Evolutionary conservation across 2,113 vertebrate species (phyloP).

Genomic region (Rafetus swinhoei): DNA sequence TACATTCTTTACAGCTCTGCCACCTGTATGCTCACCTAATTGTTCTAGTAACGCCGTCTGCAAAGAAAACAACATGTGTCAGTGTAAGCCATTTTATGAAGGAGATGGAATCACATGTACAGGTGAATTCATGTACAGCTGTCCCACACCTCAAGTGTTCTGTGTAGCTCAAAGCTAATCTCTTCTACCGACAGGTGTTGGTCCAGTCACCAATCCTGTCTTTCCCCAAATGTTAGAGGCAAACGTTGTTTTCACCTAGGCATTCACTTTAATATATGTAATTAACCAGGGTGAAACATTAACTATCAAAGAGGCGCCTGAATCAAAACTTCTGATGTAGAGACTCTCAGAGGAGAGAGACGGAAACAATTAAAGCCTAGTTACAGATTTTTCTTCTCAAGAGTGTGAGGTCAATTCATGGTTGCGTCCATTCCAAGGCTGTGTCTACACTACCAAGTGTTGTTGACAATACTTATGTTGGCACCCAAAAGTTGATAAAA

Average conservation of each 20-base stretch:
- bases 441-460: too few species aligned
- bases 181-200: background rate
- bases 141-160: background rate
- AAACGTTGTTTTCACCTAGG: background rate
- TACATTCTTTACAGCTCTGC: slow-evolving; percentile 67
- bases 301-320: background rate
- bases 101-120: slow-evolving; percentile 91
- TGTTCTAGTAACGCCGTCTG: slow-evolving; percentile 88
- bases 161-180: background rate
- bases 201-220: background rate
- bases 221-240: background rate
- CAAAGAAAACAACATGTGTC: slow-evolving; percentile 86
- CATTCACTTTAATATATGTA: background rate
- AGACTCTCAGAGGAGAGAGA: background rate
- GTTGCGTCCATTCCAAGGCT: background rate
- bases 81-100: slow-evolving; percentile 86
- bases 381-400: background rate
- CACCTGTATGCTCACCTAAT: slow-evolving; percentile 79
- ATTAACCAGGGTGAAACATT: rapidly evolving
- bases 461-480: too few species aligned
- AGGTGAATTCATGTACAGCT: slow-evolving; percentile 74
- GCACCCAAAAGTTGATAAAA: too few species aligned
- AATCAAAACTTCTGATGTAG: background rate
- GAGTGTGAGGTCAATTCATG: background rate
- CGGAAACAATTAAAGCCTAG: background rate